Conservation (phyloP, 2,113 vertebrate genomes). For the Fukomys damarensis region DNA sequence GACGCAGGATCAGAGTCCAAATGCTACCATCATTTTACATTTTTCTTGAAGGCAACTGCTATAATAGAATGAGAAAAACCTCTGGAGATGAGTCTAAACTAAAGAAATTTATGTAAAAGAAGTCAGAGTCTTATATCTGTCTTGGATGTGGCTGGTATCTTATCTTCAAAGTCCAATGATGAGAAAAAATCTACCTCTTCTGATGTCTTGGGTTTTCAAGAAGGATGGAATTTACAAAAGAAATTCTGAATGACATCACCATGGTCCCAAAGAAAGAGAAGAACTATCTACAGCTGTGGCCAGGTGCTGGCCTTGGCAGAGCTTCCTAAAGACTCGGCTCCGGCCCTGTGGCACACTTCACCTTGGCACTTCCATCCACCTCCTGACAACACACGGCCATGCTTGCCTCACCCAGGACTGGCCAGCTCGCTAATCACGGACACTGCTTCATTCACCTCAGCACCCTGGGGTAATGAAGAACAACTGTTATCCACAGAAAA, state of each 20-base stretch:
- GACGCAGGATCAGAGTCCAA: not conserved
- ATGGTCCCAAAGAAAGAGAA: not conserved
- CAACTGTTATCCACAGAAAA: not conserved
- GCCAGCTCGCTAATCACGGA: not conserved
- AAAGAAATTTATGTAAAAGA: slow-evolving; percentile 18
- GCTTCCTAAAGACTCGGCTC: not conserved
- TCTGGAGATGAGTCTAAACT: not conserved
- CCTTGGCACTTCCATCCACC: not conserved
- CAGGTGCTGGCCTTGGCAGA: not conserved
- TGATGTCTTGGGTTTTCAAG: slow-evolving; percentile 28
- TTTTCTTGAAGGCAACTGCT: not conserved
- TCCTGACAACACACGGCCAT: not conserved
- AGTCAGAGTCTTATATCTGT: not conserved
- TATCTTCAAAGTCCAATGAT: slow-evolving; percentile 4
- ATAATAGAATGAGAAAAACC: not conserved
- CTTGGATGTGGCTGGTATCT: not conserved
- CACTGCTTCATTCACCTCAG: too few relatives aligned
- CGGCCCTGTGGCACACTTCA: not conserved
- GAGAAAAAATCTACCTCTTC: slow-evolving; percentile 21
- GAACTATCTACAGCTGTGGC: not conserved
- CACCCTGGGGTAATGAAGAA: not conserved
- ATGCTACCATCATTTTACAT: not conserved
- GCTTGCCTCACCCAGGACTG: not conserved
- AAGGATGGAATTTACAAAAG: not conserved
- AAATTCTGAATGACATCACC: not conserved